Evolutionary conservation across 2,113 vertebrate species (phyloP).

Genomic region (Chelonoidis abingdonii): DNA sequence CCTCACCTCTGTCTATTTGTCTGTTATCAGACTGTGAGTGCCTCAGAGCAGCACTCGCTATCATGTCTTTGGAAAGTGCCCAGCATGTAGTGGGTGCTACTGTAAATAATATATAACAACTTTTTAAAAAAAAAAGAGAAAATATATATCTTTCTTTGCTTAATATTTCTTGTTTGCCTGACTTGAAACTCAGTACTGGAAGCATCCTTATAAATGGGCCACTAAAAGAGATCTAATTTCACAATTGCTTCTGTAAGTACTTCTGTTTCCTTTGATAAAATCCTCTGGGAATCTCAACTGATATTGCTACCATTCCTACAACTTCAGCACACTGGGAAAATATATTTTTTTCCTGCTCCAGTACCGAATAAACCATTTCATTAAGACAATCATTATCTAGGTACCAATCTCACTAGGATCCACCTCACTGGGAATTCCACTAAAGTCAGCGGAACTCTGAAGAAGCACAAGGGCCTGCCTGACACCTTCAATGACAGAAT

Average conservation of each 20-base stretch:
- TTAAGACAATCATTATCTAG: background rate
- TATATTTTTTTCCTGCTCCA: fast-evolving
- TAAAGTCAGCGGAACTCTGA: fast-evolving
- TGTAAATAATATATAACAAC: background rate
- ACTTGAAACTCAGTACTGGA: background rate
- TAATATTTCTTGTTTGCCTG: background rate
- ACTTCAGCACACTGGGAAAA: background rate
- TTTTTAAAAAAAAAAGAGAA: background rate
- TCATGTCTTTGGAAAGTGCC: background rate
- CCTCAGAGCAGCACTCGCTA: background rate
- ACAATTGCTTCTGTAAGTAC: background rate
- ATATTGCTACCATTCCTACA: background rate
- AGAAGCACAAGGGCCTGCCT: fast-evolving
- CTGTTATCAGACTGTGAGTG: background rate
- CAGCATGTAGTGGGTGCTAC: fast-evolving
- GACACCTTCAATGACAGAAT: fast-evolving
- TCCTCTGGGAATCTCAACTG: background rate
- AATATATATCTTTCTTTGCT: background rate
- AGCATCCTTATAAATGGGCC: background rate
- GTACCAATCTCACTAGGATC: background rate
- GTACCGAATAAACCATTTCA: background rate
- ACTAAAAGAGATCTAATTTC: background rate
- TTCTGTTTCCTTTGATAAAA: background rate
- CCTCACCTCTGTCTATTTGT: background rate
- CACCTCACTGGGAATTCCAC: background rate